Base-by-base conservation (phyloP, 2,888 invertebrate genomes). In the Leptopterna dolabrata region DNA sequence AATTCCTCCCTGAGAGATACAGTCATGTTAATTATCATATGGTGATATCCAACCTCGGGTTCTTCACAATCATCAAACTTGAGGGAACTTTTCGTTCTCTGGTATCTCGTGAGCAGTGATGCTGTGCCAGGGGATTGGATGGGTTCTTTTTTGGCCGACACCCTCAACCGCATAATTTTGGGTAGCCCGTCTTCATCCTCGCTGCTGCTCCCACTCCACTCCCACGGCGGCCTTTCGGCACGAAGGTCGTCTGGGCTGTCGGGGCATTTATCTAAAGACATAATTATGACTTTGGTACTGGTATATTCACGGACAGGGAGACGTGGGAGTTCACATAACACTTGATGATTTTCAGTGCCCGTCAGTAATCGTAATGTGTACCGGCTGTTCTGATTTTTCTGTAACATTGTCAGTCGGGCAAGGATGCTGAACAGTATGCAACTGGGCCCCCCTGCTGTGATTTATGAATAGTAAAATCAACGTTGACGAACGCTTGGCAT, bases 151-250 rank as follows among this genome's bases (percentile, higher is more conserved):
- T 24, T 45, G 24, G 30, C 27, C 29, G 81, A 81, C 1, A 81
- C 24, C 55, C 81, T 47, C 30, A 81, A 55, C 45, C 30, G 51
- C 47, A 29, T 55, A 16, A 81, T 51, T 29, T 81, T 81, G n/a
- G 81, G 81, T 1, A 81, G 55, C 0, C 81, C 81, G 27, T 78
- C 78, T 19, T 41, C 45, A 30, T 81, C 81, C 29, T 81, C 55
- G 16, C 47, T 51, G 29, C 47, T 51, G 55, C 81, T 81, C 47
- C 78, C 51, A 29, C 29, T 51, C 45, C 30, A 45, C 16, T 55
- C 81, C 81, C 81, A 81, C 1, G 81, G 81, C 9, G 81, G 81
- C 36, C 27, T 51, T 51, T 51, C 81, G 13, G n/a, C 14, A 6
- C 27, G 78, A 14, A 78, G 43, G 27, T 78, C 78, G 1, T 78